Evolutionary conservation across 2,888 invertebrate species (phyloP), one percentile per base, ranked within the genome.

Genomic region (Nezara viridula): DNA sequence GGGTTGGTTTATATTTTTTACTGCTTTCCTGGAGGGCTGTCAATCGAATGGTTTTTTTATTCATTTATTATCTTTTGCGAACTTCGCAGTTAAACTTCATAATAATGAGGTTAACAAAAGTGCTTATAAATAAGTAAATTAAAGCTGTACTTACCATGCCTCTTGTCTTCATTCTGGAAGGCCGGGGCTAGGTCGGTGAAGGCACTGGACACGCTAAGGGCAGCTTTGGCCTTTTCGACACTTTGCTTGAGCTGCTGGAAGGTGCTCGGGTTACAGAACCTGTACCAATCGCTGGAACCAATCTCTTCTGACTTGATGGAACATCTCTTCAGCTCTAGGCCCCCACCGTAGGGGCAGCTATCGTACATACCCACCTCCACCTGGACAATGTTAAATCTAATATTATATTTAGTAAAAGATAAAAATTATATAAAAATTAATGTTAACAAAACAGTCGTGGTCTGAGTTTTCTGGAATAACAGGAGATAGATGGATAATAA

Each of bases 331-430:
- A 96, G 94, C 94, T 96, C 96, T 92, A 96, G 94, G 93, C 96
- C 96, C 93, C 97, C 97, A 94, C 97, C 97, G 93, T 97, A 97
- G 94, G 97, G 97, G 92, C 97, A 97, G 94, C 97, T 97, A 95
- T 97, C 97, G 95, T 97, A 97, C 97, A 97, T 97, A 90, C 91
- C 91, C 89, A 91, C 90, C 91, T 90, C 90, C 90, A 91, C 88
- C 88, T 88, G 85, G 9, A 12, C 44, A 81, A n/a, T 19, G n/a
- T n/a, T 0, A 73, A 60, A 24, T n/a, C 0, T 21, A 50, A 50
- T 21, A 50, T 50, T 21, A 50, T 21, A 50, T 21, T 50, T 21
- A 50, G 21, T 21, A 3, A 50, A 50, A 14, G 50, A 10, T 44
- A 7, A 44, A 44, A 7, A 10, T 44, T 10, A 44, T n/a, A n/a